These are phyloP conservation scores for Hirtodrosophila duncani DNA, from an alignment of 2,888 invertebrate species.

Conservation along the genomic window DNA sequence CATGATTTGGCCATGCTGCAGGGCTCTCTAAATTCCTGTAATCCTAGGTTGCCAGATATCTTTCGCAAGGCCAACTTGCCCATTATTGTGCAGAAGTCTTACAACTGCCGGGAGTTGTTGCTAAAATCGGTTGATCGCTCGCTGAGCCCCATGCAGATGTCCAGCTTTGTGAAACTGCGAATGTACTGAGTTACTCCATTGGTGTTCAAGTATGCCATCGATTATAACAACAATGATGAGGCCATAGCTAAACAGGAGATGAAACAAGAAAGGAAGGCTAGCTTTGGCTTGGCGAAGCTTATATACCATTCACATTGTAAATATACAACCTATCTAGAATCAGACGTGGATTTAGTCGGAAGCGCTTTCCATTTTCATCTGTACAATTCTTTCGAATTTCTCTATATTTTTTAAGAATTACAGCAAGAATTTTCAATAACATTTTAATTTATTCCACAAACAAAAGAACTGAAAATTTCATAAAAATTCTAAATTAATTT, in stretches of 20 bases:
- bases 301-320: too few relatives aligned
- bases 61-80: constrained; percentile 19
- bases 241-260: constrained; percentile 58
- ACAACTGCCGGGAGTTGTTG: constrained; percentile 53
- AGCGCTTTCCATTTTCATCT: not conserved
- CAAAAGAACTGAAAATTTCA: too few relatives aligned
- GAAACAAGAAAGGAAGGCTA: not conserved
- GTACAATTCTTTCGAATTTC: not conserved
- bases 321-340: too few relatives aligned
- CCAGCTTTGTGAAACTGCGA: constrained; percentile 47
- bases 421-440: too few relatives aligned
- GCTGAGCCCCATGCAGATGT: constrained; percentile 40
- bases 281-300: too few relatives aligned
- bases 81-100: constrained; percentile 49
- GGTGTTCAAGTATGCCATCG: constrained; percentile 51
- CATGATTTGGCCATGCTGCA: too few relatives aligned
- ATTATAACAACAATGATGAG: constrained; percentile 63
- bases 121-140: constrained; percentile 15
- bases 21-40: too few relatives aligned
- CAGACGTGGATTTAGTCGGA: not conserved
- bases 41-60: constrained; percentile 3
- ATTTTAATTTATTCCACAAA: too few relatives aligned
- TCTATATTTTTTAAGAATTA: too few relatives aligned
- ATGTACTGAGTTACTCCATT: constrained; percentile 31
- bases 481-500: too few relatives aligned